Base-by-base conservation (phyloP, 2,888 invertebrate species). In the Sinotaia quadrata region DNA sequence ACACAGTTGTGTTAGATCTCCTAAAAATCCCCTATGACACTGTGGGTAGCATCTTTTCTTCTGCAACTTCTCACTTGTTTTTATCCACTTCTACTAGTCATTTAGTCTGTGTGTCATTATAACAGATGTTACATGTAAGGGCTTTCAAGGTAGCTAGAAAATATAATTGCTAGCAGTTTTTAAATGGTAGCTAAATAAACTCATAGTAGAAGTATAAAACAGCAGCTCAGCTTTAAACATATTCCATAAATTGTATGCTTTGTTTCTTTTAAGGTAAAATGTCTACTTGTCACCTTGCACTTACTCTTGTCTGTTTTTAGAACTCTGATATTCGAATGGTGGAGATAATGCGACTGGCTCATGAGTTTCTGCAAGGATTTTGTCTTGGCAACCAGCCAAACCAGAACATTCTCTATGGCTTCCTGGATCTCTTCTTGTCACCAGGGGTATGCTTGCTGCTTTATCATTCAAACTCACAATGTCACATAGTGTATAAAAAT, bases 351-450 rank as follows among this genome's bases (percentile, higher is more conserved):
- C 92, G 94, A 51, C 89, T 98, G 67, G 98, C 98, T 0, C 99
- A 99, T 87, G 94, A 97, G 88, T 99, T 99, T 87, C 90, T 99
- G 36, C 97, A 99, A 88, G 95, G 96, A 85, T 99, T 99, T 89
- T 99, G 99, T 85, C 91, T 96, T 76, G 95, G 95, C 69, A 99
- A 99, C 90, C 96, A 95, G 83, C 96, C 96, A 86, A 99, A 99
- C 90, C 99, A 99, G 89, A 92, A 93, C 18, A 91, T 98, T 36
- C 90, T 99, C 66, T 96, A 97, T 87, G 96, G 97, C 86, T 95
- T 96, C 85, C 91, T 98, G 60, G 97, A 98, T 86, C 90, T 97
- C 51, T 97, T 98, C 87, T 91, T 98, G 15, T 97, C 95, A 87
- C 95, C 96, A 24, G 97, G 96, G 80, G 89, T 89, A 79, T 78